These are phyloP conservation scores for Azemiops feae DNA, from an alignment of 2,113 vertebrate genomes.

Conservation along the genomic window DNA sequence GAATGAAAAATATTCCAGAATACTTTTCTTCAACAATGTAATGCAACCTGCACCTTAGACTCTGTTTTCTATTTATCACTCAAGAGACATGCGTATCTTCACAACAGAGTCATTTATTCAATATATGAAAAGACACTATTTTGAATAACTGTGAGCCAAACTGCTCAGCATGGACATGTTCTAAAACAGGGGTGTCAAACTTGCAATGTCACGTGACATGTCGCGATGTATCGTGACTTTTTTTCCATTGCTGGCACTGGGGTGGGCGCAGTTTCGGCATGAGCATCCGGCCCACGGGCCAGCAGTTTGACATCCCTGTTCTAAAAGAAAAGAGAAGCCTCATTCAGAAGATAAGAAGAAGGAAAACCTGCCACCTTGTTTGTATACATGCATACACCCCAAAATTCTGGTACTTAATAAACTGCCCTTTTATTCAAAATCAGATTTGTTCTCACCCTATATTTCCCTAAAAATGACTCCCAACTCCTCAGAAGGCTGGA, in stretches of 20 bases:
- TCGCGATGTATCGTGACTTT: too few relatives aligned
- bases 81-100: neutral
- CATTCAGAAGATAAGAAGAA: neutral
- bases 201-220: too few relatives aligned
- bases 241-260: too few relatives aligned
- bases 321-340: neutral
- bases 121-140: neutral
- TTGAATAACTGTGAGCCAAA: neutral
- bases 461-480: neutral
- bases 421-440: neutral
- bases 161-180: neutral
- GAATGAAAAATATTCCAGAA: neutral
- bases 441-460: neutral
- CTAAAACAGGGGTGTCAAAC: neutral
- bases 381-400: neutral
- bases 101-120: neutral
- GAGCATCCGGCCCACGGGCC: too few relatives aligned
- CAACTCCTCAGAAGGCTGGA: neutral
- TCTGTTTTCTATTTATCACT: neutral
- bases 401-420: neutral
- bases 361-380: neutral
- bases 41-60: neutral
- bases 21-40: neutral
- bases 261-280: too few relatives aligned
- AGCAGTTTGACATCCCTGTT: too few relatives aligned